Evolutionary conservation across 2,113 vertebrate genomes (phyloP).

Genomic region (Stercorarius parasiticus): DNA sequence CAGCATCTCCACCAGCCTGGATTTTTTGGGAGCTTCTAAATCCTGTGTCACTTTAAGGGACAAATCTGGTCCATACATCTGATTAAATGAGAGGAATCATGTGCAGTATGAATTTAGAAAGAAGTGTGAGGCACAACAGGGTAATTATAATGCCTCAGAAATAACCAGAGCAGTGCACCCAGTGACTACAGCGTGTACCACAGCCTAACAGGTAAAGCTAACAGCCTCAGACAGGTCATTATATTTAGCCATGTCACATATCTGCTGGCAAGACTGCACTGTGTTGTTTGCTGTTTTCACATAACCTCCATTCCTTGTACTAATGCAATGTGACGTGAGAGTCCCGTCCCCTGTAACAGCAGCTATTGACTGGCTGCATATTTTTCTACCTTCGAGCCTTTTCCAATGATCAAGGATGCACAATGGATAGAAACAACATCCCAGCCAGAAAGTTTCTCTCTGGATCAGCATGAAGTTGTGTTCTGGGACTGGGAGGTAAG

Average conservation of each 20-base stretch:
- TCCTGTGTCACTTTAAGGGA: background rate
- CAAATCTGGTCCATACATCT: background rate
- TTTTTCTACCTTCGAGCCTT: background rate
- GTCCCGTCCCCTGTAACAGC: background rate
- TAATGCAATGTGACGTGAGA: background rate
- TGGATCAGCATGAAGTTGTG: accelerated
- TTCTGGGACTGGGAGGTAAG: background rate
- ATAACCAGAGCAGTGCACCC: background rate
- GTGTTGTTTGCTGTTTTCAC: background rate
- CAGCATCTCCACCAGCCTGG: background rate
- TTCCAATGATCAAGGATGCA: background rate
- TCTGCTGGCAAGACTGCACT: background rate
- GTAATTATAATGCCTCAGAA: background rate
- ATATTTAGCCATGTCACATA: background rate
- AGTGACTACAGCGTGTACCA: background rate
- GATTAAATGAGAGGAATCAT: background rate
- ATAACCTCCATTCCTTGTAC: background rate
- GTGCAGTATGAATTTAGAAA: background rate
- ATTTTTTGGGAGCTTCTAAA: background rate
- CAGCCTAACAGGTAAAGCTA: background rate
- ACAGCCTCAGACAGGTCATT: background rate
- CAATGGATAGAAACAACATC: accelerated
- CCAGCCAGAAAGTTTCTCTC: background rate
- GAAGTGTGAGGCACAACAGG: background rate
- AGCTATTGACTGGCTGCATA: background rate